Conservation (phyloP, 92 coral and sea anemone genomes). For the Porites lobata region DNA sequence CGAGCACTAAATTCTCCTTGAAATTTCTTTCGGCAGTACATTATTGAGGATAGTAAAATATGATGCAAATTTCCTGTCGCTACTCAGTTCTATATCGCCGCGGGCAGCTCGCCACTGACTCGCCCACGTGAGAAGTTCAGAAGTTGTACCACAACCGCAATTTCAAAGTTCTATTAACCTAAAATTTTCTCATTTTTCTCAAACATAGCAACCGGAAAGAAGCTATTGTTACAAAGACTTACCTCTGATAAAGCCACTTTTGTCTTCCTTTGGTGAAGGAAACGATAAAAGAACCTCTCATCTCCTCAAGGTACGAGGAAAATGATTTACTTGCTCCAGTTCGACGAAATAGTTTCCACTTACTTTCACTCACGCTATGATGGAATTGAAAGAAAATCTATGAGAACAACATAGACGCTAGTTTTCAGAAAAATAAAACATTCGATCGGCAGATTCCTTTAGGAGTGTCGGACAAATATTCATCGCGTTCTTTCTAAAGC, state of each 20-base stretch:
- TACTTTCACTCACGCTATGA: too few relatives aligned
- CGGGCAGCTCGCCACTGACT: not conserved
- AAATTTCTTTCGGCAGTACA: constrained; percentile 2
- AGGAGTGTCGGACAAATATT: constrained; percentile 29
- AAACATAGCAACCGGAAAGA: not conserved
- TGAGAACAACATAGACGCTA: not conserved
- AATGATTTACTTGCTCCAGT: not conserved
- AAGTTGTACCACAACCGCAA: too few relatives aligned
- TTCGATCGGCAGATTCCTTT: not conserved
- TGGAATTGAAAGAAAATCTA: not conserved
- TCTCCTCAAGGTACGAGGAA: not conserved
- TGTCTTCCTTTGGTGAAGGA: not conserved
- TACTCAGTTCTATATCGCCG: not conserved
- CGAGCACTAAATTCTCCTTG: not conserved
- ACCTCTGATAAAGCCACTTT: constrained; percentile 3
- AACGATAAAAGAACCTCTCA: not conserved
- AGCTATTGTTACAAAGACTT: constrained; percentile 4
- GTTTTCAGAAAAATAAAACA: not conserved
- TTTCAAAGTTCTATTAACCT: too few relatives aligned
- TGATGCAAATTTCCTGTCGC: constrained; percentile 3
- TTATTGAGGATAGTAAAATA: not conserved
- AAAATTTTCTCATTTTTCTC: not conserved
- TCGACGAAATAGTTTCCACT: too few relatives aligned
- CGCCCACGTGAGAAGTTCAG: not conserved
- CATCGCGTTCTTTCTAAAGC: not conserved